Conservation (phyloP, 2,797 vertebrate species). For the Alauda arvensis region DNA sequence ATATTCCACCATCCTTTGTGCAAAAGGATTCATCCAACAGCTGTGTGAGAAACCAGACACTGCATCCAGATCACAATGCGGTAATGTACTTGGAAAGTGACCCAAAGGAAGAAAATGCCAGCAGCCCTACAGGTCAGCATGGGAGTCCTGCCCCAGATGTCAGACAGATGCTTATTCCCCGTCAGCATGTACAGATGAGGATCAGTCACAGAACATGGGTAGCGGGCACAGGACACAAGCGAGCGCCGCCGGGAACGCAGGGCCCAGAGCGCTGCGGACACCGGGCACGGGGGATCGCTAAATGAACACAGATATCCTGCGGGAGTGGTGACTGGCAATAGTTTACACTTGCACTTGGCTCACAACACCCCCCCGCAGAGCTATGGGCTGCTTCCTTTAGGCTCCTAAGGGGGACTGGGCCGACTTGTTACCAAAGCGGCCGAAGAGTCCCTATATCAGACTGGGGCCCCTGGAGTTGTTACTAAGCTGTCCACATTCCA, state of each 20-base stretch:
- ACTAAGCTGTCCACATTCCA: not conserved
- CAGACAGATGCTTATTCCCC: slow-evolving; percentile 69
- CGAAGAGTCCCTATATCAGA: not conserved
- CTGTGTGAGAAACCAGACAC: not conserved
- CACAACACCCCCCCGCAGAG: not conserved
- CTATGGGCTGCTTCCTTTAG: not conserved
- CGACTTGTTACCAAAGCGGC: not conserved
- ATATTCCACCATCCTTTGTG: not conserved
- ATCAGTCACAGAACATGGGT: slow-evolving; percentile 81
- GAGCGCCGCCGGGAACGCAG: too few relatives aligned
- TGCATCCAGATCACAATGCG: not conserved
- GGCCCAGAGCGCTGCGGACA: not conserved
- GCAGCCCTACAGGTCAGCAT: slow-evolving; percentile 74
- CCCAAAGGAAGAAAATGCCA: slow-evolving; percentile 82
- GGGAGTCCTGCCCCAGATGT: slow-evolving; percentile 85
- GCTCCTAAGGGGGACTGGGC: not conserved
- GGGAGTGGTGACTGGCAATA: not conserved
- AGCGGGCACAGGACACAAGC: slow-evolving; percentile 83
- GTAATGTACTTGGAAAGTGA: slow-evolving; percentile 82
- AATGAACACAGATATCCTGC: not conserved
- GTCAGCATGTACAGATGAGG: slow-evolving; percentile 73
- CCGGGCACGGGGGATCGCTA: accelerated
- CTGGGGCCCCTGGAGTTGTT: not conserved
- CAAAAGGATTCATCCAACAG: not conserved
- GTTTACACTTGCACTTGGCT: not conserved